Conservation (phyloP, 2,797 vertebrate species). For the Periparus ater region DNA sequence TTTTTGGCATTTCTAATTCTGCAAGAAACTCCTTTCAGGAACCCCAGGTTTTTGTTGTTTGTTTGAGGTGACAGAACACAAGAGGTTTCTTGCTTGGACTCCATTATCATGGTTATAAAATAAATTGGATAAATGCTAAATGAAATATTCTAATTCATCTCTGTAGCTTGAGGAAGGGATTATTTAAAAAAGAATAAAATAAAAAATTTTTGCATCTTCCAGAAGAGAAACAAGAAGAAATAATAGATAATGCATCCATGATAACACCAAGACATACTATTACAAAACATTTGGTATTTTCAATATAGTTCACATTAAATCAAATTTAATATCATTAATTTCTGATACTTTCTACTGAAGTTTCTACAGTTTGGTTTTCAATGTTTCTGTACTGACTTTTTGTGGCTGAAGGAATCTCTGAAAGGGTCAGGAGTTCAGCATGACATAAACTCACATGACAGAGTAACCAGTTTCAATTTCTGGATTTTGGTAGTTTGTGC, state of each 20-base stretch:
- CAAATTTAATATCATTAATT: not conserved
- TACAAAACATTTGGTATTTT: not conserved
- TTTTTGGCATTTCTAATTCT: not conserved
- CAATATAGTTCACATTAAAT: not conserved
- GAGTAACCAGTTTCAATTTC: not conserved
- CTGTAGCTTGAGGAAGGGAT: not conserved
- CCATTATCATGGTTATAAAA: not conserved
- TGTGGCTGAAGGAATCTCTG: not conserved
- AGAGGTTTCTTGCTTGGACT: not conserved
- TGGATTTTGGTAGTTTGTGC: not conserved
- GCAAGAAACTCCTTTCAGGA: not conserved
- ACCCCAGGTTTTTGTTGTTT: fast-evolving
- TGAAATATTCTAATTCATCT: not conserved
- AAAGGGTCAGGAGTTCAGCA: not conserved
- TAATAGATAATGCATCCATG: not conserved
- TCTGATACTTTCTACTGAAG: not conserved
- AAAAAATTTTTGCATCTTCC: not conserved
- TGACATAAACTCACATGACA: not conserved
- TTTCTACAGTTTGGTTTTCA: not conserved
- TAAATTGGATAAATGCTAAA: not conserved
- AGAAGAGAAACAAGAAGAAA: not conserved
- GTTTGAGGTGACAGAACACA: not conserved
- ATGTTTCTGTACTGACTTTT: not conserved
- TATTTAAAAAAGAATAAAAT: not conserved
- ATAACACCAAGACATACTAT: not conserved